Conservation (phyloP, 1,140 invertebrate genomes). For the Drosophila sucinea region DNA sequence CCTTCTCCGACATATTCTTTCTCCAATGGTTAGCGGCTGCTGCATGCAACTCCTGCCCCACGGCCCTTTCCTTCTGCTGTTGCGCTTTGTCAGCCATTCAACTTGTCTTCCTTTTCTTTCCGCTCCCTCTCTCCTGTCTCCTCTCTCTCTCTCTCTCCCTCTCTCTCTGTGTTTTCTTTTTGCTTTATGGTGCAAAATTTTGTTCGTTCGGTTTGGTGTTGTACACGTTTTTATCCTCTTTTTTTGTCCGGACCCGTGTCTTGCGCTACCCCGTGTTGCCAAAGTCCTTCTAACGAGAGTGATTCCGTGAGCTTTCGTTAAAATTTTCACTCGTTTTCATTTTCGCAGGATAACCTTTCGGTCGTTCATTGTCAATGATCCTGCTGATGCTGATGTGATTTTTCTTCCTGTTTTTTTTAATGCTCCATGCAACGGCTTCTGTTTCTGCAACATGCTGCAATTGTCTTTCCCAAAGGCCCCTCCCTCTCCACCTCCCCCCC, state of each 20-base stretch:
- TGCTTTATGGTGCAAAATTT: slow-evolving; percentile 59
- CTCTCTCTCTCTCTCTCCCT: neutral
- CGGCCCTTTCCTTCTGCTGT: slow-evolving; percentile 32
- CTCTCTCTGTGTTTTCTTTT: neutral
- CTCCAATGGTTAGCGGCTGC: slow-evolving; percentile 31
- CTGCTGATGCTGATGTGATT: neutral
- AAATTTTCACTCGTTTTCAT: no score
- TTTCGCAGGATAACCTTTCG: neutral
- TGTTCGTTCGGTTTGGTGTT: slow-evolving; percentile 40
- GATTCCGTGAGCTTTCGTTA: no score
- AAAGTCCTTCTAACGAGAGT: neutral
- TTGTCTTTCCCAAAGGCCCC: slow-evolving; percentile 46
- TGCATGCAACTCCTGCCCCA: slow-evolving; percentile 23
- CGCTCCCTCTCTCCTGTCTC: slow-evolving; percentile 1
- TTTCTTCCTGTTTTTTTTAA: slow-evolving; percentile 15
- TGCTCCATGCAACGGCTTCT: slow-evolving; percentile 46
- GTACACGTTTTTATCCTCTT: slow-evolving; percentile 16
- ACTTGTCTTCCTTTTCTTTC: slow-evolving; percentile 30
- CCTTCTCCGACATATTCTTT: neutral
- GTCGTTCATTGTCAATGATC: neutral
- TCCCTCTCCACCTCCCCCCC: neutral
- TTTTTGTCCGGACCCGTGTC: slow-evolving; percentile 30
- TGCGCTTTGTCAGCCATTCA: slow-evolving; percentile 67
- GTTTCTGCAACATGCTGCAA: slow-evolving; percentile 62
- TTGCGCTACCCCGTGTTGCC: slow-evolving; percentile 16